These are phyloP conservation scores for Drosophila arizonae DNA, from an alignment of 1,140 invertebrate genomes.

Conservation along the genomic window DNA sequence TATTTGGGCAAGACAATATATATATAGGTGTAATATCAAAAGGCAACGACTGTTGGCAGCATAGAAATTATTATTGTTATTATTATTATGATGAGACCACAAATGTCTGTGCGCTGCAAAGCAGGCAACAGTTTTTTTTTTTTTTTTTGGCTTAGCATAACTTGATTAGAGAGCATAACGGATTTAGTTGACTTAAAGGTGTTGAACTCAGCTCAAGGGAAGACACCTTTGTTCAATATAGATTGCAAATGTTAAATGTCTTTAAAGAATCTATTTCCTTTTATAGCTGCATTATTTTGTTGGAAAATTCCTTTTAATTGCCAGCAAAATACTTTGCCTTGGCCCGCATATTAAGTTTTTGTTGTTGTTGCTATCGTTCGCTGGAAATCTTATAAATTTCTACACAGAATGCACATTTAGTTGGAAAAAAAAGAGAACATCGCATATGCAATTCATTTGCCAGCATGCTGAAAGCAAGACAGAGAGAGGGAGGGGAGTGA, in stretches of 20 bases:
- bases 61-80: slow-evolving; percentile 12
- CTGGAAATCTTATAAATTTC: slow-evolving; percentile 11
- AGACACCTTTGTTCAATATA: no score
- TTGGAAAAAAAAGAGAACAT: slow-evolving; percentile 5
- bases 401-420: slow-evolving; percentile 1
- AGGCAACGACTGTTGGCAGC: slow-evolving; percentile 26
- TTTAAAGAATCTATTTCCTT: not conserved
- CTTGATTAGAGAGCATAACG: slow-evolving; percentile 9
- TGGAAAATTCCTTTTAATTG: not conserved
- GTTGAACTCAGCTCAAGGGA: not conserved
- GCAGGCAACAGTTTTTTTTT: slow-evolving; percentile 51
- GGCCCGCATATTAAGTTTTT: not conserved
- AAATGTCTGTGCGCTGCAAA: slow-evolving; percentile 33
- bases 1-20: slow-evolving; percentile 13
- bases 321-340: not conserved
- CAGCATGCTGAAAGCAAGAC: slow-evolving; percentile 8
- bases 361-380: not conserved
- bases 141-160: not conserved
- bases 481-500: not conserved
- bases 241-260: no score
- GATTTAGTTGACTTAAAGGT: not conserved
- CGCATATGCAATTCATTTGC: slow-evolving; percentile 41
- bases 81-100: slow-evolving; percentile 1
- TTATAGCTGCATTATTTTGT: not conserved
- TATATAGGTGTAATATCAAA: slow-evolving; percentile 37